Percentiles rank a stretch among this genome's conserved stretches.
Evolutionary conservation across 2,113 vertebrate genomes (phyloP).

Genomic region (Nesogale talazaci): DNA sequence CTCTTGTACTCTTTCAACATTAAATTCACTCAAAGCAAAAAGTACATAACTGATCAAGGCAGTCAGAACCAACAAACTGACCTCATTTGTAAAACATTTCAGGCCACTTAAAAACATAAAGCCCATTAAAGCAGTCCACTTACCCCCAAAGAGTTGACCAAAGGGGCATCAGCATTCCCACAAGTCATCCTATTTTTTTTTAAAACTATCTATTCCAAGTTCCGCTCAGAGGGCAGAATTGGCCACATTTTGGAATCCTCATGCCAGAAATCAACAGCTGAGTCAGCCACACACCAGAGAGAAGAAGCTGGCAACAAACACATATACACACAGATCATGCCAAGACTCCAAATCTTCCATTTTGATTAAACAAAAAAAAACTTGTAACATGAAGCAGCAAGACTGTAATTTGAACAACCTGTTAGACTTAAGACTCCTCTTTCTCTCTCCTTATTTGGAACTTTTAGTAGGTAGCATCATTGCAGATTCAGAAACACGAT

Average conservation of each 20-base stretch:
- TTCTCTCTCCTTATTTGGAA: conserved; percentile 1
- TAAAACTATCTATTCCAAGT: conserved; percentile 39
- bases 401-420: conserved; percentile 64
- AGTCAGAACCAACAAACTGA: conserved; percentile 23
- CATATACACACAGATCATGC: conserved; percentile 54
- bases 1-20: conserved; percentile 39
- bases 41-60: conserved; percentile 19
- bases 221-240: conserved; percentile 37
- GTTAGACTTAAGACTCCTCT: conserved; percentile 40
- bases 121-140: conserved; percentile 13
- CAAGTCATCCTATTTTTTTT: conserved; percentile 35
- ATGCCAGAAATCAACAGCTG: conserved; percentile 48
- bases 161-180: conserved; percentile 2
- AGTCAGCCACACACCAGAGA: conserved; percentile 63
- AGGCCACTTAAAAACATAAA: conserved; percentile 13
- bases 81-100: conserved; percentile 36
- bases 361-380: conserved; percentile 55
- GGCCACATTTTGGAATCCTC: conserved; percentile 42
- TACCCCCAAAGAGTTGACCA: neutral
- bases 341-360: conserved; percentile 58
- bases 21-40: conserved; percentile 44
- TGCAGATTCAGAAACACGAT: conserved; percentile 14
- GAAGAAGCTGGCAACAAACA: conserved; percentile 57
- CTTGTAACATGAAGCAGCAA: conserved; percentile 59
- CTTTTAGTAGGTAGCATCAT: neutral